Evolutionary conservation across 2,888 invertebrate species (phyloP).

Genomic region (Melieria omissa): DNA sequence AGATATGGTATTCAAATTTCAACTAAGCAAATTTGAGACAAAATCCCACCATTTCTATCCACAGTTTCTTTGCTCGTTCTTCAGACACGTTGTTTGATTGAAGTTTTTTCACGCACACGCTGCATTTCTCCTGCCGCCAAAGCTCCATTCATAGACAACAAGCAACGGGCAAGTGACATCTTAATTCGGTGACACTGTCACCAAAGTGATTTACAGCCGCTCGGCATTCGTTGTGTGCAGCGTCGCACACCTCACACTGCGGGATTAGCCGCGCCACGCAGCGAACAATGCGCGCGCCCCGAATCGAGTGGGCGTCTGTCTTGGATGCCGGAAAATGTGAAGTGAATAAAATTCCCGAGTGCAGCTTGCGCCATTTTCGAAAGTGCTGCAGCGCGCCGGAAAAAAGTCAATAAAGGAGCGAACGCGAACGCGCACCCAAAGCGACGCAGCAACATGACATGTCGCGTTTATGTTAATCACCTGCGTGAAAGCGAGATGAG

Average conservation of each 20-base stretch:
- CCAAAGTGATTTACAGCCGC: constrained; percentile 22
- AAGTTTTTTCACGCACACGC: too few relatives aligned
- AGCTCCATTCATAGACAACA: too few relatives aligned
- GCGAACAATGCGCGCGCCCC: constrained; percentile 7
- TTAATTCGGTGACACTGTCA: constrained; percentile 23
- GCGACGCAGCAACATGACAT: constrained; percentile 47
- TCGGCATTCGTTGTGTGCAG: constrained; percentile 10
- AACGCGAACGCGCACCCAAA: constrained; percentile 41
- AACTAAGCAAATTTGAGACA: too few relatives aligned
- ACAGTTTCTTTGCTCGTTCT: too few relatives aligned
- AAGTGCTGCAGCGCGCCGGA: background rate
- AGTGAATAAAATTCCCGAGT: background rate
- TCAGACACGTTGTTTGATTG: too few relatives aligned
- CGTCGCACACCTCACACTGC: constrained; percentile 15
- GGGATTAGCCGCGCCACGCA: background rate
- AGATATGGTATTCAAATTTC: too few relatives aligned
- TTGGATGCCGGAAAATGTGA: constrained; percentile 24
- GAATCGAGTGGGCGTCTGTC: constrained; percentile 27
- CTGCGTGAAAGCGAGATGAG: constrained; percentile 61
- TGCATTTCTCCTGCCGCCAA: too few relatives aligned
- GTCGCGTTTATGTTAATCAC: constrained; percentile 66
- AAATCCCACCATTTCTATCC: too few relatives aligned
- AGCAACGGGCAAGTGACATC: constrained; percentile 5
- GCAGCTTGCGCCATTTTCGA: background rate
- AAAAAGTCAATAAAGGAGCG: constrained; percentile 1